Evolutionary conservation across 2,113 vertebrate species (phyloP).

Genomic region (Anoplopoma fimbria): DNA sequence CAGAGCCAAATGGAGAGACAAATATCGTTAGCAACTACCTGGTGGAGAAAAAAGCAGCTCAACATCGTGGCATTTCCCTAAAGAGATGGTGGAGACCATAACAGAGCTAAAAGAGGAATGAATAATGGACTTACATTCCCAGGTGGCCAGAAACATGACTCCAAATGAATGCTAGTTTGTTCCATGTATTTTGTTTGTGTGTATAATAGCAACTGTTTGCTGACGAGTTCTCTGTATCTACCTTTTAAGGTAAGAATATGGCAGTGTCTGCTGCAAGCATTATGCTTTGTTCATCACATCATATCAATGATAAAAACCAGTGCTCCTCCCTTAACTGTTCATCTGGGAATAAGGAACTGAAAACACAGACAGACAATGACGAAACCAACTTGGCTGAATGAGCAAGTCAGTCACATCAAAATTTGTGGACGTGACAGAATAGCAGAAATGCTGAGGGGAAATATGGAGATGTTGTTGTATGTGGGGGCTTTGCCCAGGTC

Average conservation of each 20-base stretch:
- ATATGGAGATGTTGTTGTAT: too few species aligned
- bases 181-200: too few species aligned
- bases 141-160: too few species aligned
- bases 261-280: background rate
- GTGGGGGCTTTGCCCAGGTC: background rate
- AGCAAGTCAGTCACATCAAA: background rate
- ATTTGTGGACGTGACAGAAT: background rate
- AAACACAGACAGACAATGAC: background rate
- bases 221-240: background rate
- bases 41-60: too few species aligned
- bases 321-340: background rate
- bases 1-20: background rate
- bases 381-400: background rate
- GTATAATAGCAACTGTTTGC: background rate
- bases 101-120: background rate
- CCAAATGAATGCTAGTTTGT: too few species aligned
- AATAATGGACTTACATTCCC: background rate
- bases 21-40: too few species aligned
- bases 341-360: slow-evolving; percentile 12
- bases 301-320: background rate
- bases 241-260: background rate
- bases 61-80: too few species aligned
- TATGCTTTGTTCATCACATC: background rate
- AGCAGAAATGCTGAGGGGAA: background rate
- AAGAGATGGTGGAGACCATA: background rate